phyloP scores from a whole-genome alignment of 2,888 invertebrate genomes.

The Drosophila heteroneura region DNA sequence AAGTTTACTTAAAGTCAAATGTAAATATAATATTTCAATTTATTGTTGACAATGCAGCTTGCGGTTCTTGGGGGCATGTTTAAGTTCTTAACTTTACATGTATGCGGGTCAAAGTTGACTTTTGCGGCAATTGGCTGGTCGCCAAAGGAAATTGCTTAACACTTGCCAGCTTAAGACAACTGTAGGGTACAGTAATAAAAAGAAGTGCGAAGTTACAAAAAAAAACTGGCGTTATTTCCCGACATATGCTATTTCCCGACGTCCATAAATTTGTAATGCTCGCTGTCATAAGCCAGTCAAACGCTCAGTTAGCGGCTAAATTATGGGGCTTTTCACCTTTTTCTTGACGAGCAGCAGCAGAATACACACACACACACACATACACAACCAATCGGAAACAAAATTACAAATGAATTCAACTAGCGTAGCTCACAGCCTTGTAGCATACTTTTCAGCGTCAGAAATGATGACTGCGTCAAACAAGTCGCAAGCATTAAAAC shows the following conservation, averaged over 20 bases:
- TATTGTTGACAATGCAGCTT: slow-evolving; percentile 24
- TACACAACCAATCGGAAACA: slow-evolving; percentile 34
- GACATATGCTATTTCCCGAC: not conserved
- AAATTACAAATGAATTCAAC: slow-evolving; percentile 29
- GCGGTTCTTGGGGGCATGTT: not conserved
- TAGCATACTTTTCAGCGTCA: slow-evolving; percentile 47
- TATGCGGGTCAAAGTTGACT: slow-evolving; percentile 41
- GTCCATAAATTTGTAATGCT: slow-evolving; percentile 52
- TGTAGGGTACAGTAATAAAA: slow-evolving; percentile 11
- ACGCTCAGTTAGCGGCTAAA: slow-evolving; percentile 45
- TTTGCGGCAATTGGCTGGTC: slow-evolving; percentile 17
- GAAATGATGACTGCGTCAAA: not conserved
- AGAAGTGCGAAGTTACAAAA: not conserved
- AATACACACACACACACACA: slow-evolving; percentile 4
- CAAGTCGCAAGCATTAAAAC: slow-evolving; percentile 50
- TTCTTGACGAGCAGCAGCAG: not conserved
- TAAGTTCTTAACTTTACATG: slow-evolving; percentile 8
- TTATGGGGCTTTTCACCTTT: slow-evolving; percentile 16
- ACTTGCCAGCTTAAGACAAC: slow-evolving; percentile 14
- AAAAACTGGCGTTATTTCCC: not conserved
- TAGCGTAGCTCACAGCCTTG: slow-evolving; percentile 13
- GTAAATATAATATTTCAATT: slow-evolving; percentile 63
- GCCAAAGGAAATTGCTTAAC: slow-evolving; percentile 28
- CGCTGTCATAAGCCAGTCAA: slow-evolving; percentile 44
- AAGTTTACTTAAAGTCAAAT: slow-evolving; percentile 61